Evolutionary conservation across 2,113 vertebrate genomes (phyloP).

Genomic region (Dicerorhinus sumatrensis): DNA sequence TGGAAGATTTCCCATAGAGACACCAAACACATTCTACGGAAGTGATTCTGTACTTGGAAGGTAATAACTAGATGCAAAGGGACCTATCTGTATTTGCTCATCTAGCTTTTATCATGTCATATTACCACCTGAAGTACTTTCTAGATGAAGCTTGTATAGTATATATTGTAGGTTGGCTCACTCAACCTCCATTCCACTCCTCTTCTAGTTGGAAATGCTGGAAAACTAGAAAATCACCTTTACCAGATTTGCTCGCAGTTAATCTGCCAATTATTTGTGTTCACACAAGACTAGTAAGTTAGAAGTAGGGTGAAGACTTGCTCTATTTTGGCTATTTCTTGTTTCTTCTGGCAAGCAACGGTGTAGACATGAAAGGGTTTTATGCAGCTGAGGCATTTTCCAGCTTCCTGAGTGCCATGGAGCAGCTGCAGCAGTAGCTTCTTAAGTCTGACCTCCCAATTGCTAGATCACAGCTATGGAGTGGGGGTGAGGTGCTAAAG

Average conservation of each 20-base stretch:
- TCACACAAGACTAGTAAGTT: conserved; percentile 6
- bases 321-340: background rate
- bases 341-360: background rate
- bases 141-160: background rate
- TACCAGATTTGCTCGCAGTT: background rate
- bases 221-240: conserved; percentile 24
- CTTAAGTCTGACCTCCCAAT: background rate
- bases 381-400: background rate
- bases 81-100: background rate
- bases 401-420: background rate
- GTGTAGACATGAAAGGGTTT: background rate
- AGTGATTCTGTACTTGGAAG: background rate
- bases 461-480: background rate
- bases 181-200: background rate
- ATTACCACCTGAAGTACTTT: background rate
- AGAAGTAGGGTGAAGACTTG: background rate
- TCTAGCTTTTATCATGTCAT: background rate
- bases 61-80: background rate
- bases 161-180: background rate
- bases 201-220: background rate
- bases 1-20: background rate
- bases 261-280: background rate
- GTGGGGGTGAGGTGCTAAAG: background rate
- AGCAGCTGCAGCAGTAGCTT: background rate
- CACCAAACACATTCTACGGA: background rate